Base-by-base conservation (phyloP, 2,888 invertebrate genomes). In the Mimumesa dahlbomi region DNA sequence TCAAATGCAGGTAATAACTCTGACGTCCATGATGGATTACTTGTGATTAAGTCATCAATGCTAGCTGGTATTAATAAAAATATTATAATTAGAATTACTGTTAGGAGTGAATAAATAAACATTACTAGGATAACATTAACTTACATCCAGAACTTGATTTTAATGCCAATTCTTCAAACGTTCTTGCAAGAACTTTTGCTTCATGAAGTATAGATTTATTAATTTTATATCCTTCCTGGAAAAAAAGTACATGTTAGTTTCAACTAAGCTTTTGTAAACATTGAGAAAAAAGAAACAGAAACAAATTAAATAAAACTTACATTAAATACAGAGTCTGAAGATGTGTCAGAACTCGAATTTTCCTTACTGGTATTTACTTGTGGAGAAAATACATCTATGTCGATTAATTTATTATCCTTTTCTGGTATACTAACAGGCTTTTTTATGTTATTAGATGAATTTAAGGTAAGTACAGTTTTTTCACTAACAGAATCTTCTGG, bases 1-100 rank as follows among this genome's bases (percentile, higher is more conserved):
- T 88, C 88, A 38, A 84, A 87, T 21, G 73, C 75, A 29, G 87
- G 86, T 57, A 86, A 64, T 31, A 82, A 49, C 40, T 85, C 82
- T 43, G 85, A 87, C 31, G 81, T 81, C 77, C 84, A 81, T 14
- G 69, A 67, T 19, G 74, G 72, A 67, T 82, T 81, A 38, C 56
- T 83, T 18, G 80, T 77, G n/a, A 87, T 42, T 9, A 86, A 71
- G 64, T 87, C 85, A 45, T 85, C 84, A 2, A 58, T 67, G 57
- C 58, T 73, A 40, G 71, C 76, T 76, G 43, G 61, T 31, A 36
- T 42, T 34, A 48, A 42, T 57, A 46, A 25, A 22, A 0, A 54
- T 38, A 31, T 29, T 46, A n/a, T 6, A n/a, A 40, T 19, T 56
- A 1, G 1, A 40, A 4, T 4, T 14, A 40, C 2, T 16, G 18